Percentiles rank a stretch among this genome's conserved stretches.
Conservation (phyloP, 2,888 invertebrate species). For the Thereva nobilitata region DNA sequence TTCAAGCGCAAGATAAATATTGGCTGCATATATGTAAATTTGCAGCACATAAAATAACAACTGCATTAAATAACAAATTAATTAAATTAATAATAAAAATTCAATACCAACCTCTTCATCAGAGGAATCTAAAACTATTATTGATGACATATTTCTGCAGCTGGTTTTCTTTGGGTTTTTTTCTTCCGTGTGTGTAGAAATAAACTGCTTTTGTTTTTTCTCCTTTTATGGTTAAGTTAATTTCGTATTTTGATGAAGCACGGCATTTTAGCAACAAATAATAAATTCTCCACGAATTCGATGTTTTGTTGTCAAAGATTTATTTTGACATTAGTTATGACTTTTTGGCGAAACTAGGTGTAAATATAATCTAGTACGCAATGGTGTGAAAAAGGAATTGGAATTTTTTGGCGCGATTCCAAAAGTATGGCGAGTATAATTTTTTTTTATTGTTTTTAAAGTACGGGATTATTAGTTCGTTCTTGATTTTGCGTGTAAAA, state of each 20-base stretch:
- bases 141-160: conserved; percentile 49
- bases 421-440: too few relatives aligned
- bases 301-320: conserved; percentile 16
- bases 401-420: too few relatives aligned
- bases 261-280: conserved; percentile 15
- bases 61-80: neutral
- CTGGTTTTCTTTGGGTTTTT: neutral
- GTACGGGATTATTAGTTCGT: too few relatives aligned
- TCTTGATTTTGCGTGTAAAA: too few relatives aligned
- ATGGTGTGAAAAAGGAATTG: too few relatives aligned
- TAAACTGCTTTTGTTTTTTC: neutral
- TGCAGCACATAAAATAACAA: neutral
- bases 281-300: conserved; percentile 12
- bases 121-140: conserved; percentile 56
- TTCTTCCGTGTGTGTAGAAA: too few relatives aligned
- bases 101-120: conserved; percentile 54
- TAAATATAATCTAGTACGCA: too few relatives aligned
- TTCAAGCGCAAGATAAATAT: too few relatives aligned
- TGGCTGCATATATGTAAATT: too few relatives aligned
- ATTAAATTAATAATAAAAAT: neutral
- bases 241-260: conserved; percentile 3
- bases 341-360: too few relatives aligned
- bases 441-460: too few relatives aligned
- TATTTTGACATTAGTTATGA: too few relatives aligned
- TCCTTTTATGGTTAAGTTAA: neutral